phyloP scores from a whole-genome alignment of 2,797 vertebrate genomes.

The Sciurus vulgaris region DNA sequence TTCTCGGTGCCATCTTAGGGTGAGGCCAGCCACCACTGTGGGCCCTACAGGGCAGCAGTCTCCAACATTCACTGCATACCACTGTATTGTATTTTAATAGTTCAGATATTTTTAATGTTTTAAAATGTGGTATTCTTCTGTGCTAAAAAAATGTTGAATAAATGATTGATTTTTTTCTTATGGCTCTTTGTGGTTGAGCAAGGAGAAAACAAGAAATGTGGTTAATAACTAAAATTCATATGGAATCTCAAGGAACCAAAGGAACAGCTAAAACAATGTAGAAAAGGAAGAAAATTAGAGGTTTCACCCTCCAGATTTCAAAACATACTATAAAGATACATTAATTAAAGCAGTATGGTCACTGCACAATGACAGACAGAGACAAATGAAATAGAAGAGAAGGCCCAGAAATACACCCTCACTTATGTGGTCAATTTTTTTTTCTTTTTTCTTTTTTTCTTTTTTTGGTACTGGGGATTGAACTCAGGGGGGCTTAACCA shows the following conservation, averaged over 20 bases:
- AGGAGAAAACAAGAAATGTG: not conserved
- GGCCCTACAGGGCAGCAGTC: too few relatives aligned
- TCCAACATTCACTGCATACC: not conserved
- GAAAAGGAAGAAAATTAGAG: slow-evolving; percentile 2
- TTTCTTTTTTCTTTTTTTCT: too few relatives aligned
- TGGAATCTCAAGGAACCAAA: not conserved
- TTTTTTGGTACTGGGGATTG: not conserved
- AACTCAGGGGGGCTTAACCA: too few relatives aligned
- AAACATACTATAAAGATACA: not conserved
- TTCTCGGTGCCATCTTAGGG: too few relatives aligned
- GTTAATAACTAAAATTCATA: slow-evolving; percentile 53
- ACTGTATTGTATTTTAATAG: not conserved
- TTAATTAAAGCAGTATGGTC: not conserved
- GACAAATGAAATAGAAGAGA: not conserved
- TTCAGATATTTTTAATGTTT: not conserved
- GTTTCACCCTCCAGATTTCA: not conserved
- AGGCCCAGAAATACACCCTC: not conserved
- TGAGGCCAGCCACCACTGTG: too few relatives aligned
- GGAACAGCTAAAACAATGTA: not conserved
- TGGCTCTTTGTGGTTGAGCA: not conserved
- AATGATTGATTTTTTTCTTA: not conserved
- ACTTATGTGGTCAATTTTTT: not conserved
- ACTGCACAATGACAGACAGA: not conserved
- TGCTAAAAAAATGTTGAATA: not conserved
- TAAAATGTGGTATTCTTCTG: not conserved